Evolutionary conservation across 2,888 invertebrate genomes (phyloP).

Genomic region (Zygogramma bicolorata): DNA sequence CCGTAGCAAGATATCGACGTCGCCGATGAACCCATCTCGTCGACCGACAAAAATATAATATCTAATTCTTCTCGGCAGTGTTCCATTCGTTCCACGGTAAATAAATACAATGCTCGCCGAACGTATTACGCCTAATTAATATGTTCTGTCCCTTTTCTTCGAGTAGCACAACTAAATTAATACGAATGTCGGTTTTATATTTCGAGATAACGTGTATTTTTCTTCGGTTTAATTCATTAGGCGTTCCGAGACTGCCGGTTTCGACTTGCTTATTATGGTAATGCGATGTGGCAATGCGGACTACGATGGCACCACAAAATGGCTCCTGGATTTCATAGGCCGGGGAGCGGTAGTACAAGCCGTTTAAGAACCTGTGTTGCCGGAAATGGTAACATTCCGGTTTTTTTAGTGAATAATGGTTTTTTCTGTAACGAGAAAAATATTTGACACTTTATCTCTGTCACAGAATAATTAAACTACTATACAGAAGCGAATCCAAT

Average conservation of each 20-base stretch:
- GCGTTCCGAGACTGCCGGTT: constrained; percentile 28
- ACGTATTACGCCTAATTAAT: constrained; percentile 37
- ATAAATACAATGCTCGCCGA: constrained; percentile 9
- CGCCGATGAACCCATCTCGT: no score
- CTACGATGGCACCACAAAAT: background rate
- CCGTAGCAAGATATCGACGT: no score
- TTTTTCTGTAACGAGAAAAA: no score
- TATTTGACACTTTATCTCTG: no score
- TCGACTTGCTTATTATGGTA: constrained; percentile 4
- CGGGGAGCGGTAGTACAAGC: no score
- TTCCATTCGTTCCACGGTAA: background rate
- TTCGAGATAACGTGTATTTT: constrained; percentile 36
- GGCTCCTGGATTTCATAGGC: background rate
- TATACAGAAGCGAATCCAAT: no score
- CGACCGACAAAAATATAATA: background rate
- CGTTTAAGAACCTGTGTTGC: no score
- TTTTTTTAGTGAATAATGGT: no score
- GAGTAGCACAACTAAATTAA: constrained; percentile 39
- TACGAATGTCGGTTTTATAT: constrained; percentile 39
- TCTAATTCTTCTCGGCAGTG: background rate
- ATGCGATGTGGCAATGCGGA: constrained; percentile 5
- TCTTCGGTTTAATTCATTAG: constrained; percentile 30
- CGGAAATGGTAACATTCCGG: no score
- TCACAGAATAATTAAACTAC: no score
- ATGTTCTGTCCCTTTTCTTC: constrained; percentile 37